phyloP scores from a whole-genome alignment of 2,797 vertebrate species.

The Botia kubotai region DNA sequence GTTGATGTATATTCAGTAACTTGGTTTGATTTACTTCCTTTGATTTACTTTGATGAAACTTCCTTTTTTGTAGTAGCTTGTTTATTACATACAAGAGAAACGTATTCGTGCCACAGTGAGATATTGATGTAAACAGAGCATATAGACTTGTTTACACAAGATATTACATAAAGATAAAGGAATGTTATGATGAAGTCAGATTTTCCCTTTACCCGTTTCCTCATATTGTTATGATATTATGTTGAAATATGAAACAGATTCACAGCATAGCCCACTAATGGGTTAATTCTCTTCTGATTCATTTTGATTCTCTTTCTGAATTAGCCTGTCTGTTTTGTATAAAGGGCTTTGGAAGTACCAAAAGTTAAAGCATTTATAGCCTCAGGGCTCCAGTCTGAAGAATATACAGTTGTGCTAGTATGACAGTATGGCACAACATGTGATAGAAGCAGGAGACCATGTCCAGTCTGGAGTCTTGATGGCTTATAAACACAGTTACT shows the following conservation, averaged over 20 bases:
- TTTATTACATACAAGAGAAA: neutral
- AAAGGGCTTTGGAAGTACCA: conserved; percentile 58
- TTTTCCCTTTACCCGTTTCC: neutral
- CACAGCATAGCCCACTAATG: neutral
- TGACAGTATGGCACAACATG: conserved; percentile 26
- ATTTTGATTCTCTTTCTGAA: neutral
- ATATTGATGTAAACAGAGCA: neutral
- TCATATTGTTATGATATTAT: neutral
- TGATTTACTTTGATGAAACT: too few relatives aligned
- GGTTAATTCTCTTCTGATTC: neutral
- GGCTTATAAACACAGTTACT: neutral
- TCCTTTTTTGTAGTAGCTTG: neutral
- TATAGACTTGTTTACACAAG: neutral
- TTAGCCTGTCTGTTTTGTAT: conserved; percentile 66
- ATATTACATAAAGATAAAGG: neutral
- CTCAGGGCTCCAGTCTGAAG: conserved; percentile 18
- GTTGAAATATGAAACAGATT: conserved; percentile 12
- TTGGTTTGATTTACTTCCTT: neutral
- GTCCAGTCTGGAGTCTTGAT: conserved; percentile 15
- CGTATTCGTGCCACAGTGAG: neutral
- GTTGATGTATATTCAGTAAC: neutral
- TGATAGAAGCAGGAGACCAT: neutral
- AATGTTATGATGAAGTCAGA: neutral
- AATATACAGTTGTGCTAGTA: conserved; percentile 7
- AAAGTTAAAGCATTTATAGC: conserved; percentile 19